phyloP scores from a whole-genome alignment of 2,113 vertebrate species.

The Apteryx owenii region DNA sequence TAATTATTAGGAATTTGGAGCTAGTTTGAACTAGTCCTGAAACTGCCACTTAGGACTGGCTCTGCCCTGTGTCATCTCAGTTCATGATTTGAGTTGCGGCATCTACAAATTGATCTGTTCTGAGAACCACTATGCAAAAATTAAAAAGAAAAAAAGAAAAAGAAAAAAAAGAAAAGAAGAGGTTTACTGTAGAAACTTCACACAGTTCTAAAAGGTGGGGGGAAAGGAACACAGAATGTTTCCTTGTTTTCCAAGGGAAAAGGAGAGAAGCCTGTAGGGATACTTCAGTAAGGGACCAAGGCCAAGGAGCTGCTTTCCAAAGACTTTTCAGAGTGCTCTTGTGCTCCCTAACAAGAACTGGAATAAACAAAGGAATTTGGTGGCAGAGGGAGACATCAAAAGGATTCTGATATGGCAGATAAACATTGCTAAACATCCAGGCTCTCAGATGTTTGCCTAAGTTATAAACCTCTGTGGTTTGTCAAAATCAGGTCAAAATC shows the following conservation, averaged over 20 bases:
- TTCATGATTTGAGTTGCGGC: not conserved
- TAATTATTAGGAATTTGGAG: not conserved
- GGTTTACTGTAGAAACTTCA: not conserved
- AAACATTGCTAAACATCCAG: not conserved
- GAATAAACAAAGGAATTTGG: not conserved
- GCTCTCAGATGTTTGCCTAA: not conserved
- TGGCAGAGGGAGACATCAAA: not conserved
- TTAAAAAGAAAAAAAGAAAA: not conserved
- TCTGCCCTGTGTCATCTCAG: not conserved
- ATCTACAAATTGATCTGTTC: not conserved
- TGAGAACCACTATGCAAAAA: not conserved
- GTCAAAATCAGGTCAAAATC: not conserved
- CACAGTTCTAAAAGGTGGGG: not conserved
- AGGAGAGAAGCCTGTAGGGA: not conserved
- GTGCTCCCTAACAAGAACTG: not conserved
- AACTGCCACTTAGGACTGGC: not conserved
- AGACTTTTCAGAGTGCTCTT: not conserved
- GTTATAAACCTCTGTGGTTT: not conserved
- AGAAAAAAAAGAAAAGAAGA: not conserved
- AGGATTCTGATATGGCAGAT: not conserved
- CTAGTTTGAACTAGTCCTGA: not conserved
- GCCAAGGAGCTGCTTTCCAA: not conserved
- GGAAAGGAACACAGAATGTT: not conserved
- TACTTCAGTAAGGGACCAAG: not conserved
- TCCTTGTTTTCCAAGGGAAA: not conserved